A percentile compares a stretch with the other conserved stretches of the same genome.
Evolutionary conservation across 2,113 vertebrate genomes (phyloP).

Genomic region (Sardina pilchardus): DNA sequence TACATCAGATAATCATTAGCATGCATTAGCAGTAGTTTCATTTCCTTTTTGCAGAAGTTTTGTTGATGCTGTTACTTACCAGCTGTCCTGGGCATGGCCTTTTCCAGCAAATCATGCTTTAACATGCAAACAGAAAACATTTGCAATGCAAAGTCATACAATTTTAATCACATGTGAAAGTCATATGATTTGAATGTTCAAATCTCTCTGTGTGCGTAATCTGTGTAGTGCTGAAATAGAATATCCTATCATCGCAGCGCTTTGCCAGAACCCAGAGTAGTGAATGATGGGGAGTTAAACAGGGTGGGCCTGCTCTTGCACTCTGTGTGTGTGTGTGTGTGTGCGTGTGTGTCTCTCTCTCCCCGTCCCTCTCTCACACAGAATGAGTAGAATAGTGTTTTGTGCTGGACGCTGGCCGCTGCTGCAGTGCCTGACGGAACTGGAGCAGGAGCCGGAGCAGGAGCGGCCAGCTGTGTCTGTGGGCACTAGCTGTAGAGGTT

Average conservation of each 20-base stretch:
- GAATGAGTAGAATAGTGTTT: background rate
- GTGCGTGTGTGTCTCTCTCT: conserved; percentile 12
- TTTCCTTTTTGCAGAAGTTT: background rate
- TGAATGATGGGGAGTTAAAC: background rate
- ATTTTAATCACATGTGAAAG: conserved; percentile 40
- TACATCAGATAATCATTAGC: background rate
- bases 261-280: background rate
- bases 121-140: conserved; percentile 50
- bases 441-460: background rate
- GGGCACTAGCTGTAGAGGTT: background rate
- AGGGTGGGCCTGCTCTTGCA: background rate
- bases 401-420: background rate
- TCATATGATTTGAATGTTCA: conserved; percentile 1
- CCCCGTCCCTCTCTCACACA: background rate
- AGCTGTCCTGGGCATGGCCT: conserved; percentile 40
- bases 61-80: background rate
- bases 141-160: conserved; percentile 70
- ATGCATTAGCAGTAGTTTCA: background rate
- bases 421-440: background rate
- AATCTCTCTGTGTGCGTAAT: background rate
- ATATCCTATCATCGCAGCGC: background rate
- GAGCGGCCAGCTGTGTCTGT: background rate
- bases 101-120: conserved; percentile 46
- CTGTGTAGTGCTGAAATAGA: background rate
- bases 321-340: no score